Evolutionary conservation across 37 sponge, comb jelly and placozoan species (phyloP).

Genomic region (Geodia barretti): DNA sequence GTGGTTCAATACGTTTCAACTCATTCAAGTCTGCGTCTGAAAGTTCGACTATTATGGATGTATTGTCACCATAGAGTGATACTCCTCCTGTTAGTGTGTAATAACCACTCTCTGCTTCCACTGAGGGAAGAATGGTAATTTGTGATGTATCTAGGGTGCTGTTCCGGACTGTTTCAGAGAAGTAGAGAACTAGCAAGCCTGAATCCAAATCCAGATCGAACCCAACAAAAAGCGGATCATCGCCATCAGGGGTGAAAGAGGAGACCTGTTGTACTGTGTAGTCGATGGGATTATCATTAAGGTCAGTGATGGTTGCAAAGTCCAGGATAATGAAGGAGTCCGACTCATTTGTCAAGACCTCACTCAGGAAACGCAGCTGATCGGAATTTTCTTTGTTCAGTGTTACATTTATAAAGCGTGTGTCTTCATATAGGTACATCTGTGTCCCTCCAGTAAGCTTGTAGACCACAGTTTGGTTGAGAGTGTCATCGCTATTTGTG

Average conservation of each 20-base stretch:
- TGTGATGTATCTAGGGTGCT: slow-evolving; percentile 52
- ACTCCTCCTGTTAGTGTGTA: slow-evolving; percentile 69
- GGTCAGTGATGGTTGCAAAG: slow-evolving; percentile 60
- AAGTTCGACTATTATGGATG: slow-evolving; percentile 56
- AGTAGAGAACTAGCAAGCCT: slow-evolving; percentile 55
- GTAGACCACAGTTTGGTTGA: slow-evolving; percentile 24
- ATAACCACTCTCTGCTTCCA: neutral
- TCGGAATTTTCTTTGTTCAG: slow-evolving; percentile 91
- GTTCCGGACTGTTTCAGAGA: slow-evolving; percentile 80
- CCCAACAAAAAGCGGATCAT: slow-evolving; percentile 45
- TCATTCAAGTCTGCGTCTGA: slow-evolving; percentile 78
- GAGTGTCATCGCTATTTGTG: slow-evolving; percentile 26
- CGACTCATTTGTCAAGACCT: slow-evolving; percentile 47
- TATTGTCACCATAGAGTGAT: slow-evolving; percentile 72
- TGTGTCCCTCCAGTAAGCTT: slow-evolving; percentile 77
- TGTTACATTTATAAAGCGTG: slow-evolving; percentile 65
- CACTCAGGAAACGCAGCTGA: slow-evolving; percentile 62
- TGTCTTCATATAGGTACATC: slow-evolving; percentile 42
- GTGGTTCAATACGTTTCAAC: slow-evolving; percentile 65
- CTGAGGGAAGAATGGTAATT: slow-evolving; percentile 42
- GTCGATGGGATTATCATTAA: slow-evolving; percentile 62
- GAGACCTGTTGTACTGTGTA: slow-evolving; percentile 24
- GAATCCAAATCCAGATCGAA: slow-evolving; percentile 79
- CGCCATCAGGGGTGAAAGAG: slow-evolving; percentile 47
- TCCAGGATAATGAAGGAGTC: slow-evolving; percentile 60